These are phyloP conservation scores for Drosophila ezoana DNA, from an alignment of 2,888 invertebrate species.

Conservation along the genomic window DNA sequence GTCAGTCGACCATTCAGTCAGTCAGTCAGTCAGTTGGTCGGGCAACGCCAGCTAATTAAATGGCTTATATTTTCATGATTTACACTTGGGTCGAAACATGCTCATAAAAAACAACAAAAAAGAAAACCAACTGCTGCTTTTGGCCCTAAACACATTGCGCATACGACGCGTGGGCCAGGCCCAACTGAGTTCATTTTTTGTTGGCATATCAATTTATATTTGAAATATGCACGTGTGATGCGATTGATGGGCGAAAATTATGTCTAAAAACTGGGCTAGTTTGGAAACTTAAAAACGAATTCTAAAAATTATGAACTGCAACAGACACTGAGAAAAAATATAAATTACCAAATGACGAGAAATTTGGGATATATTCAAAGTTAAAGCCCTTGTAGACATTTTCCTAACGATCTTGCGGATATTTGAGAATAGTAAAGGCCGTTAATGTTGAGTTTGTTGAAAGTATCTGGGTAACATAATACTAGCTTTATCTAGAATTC, in stretches of 20 bases:
- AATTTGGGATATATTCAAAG: no score
- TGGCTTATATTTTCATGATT: constrained; percentile 77
- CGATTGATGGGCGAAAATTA: constrained; percentile 42
- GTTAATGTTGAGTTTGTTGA: no score
- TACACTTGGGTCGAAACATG: constrained; percentile 66
- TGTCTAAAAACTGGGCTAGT: constrained; percentile 5
- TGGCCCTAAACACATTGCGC: constrained; percentile 42
- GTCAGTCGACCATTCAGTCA: constrained; percentile 11
- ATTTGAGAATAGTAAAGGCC: no score
- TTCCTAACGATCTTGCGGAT: no score
- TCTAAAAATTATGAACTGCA: background rate
- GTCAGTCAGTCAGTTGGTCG: constrained; percentile 10
- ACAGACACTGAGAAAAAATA: background rate
- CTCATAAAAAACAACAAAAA: constrained; percentile 56
- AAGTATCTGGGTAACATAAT: no score
- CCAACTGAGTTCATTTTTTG: constrained; percentile 14
- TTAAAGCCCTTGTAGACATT: no score
- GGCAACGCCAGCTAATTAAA: constrained; percentile 69
- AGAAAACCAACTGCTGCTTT: constrained; percentile 12
- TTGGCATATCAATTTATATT: background rate
- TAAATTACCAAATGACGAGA: background rate
- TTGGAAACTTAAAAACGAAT: background rate
- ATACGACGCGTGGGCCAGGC: constrained; percentile 45
- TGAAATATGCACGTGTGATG: constrained; percentile 42
- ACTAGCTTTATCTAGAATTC: no score